Evolutionary conservation across 2,113 vertebrate species (phyloP).

Genomic region (Larimichthys polyactis): DNA sequence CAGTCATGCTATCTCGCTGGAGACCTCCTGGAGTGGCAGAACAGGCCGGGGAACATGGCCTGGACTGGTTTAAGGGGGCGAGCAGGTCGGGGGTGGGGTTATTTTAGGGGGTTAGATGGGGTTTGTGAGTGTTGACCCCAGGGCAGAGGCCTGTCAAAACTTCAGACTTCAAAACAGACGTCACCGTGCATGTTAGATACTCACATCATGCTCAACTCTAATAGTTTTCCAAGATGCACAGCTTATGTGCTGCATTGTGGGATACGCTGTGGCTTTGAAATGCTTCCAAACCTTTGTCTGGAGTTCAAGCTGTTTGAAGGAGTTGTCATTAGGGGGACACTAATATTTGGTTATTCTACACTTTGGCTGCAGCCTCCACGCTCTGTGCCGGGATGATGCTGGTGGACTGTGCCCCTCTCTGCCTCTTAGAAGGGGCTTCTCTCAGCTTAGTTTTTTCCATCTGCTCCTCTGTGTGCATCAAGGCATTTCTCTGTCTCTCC

Average conservation of each 20-base stretch:
- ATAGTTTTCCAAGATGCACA: conserved; percentile 3
- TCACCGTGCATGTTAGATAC: conserved; percentile 15
- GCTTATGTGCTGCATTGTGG: conserved; percentile 30
- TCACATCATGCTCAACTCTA: conserved; percentile 15
- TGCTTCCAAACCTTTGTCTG: conserved; percentile 36
- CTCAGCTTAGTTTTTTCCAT: conserved; percentile 64
- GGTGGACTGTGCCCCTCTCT: conserved; percentile 39
- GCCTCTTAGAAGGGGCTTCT: conserved; percentile 44
- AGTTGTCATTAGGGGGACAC: conserved; percentile 36
- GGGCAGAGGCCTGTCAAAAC: background rate
- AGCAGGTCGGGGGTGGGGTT: conserved; percentile 10
- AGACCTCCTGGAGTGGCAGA: conserved; percentile 59
- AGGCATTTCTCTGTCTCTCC: conserved; percentile 33
- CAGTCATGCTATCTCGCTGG: conserved; percentile 58
- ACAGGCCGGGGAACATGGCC: conserved; percentile 23
- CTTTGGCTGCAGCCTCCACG: conserved; percentile 31
- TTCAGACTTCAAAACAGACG: conserved; percentile 18
- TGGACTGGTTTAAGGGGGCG: background rate
- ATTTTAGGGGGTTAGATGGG: background rate
- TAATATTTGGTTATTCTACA: conserved; percentile 51
- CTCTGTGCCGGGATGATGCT: conserved; percentile 3
- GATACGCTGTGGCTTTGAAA: conserved; percentile 46
- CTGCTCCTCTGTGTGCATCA: conserved; percentile 62
- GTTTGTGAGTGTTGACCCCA: conserved; percentile 35
- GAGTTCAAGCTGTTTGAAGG: conserved; percentile 45